Base-by-base conservation (phyloP, 30 jellyfish, hydroid and myxozoan genomes). In the Catostylus mosaicus region DNA sequence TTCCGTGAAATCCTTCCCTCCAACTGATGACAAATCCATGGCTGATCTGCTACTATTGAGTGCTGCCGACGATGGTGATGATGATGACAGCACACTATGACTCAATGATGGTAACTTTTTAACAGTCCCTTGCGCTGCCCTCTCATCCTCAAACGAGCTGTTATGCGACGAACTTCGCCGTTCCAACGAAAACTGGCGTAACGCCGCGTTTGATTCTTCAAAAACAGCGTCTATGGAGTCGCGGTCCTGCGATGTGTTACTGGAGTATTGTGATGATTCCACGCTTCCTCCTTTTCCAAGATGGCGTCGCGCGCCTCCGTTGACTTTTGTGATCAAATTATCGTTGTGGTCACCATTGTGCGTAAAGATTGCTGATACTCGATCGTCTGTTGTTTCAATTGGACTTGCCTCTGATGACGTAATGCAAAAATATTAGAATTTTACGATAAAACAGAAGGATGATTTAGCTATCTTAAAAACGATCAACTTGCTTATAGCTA, bases 301-400 rank as follows among this genome's bases (percentile, higher is more conserved):
- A 1, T 26, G 32, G 32, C 38, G 32, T 7, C 12, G 27, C 18
- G 59, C 35, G 23, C 19, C 78, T 1, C 91, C 91, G 61, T 81
- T 81, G 43, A 81, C 51, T 36, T 20, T 50, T 51, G 84, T 67
- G 19, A 81, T 56, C 30, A 78, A 62, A 72, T 81, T 81, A 54
- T 81, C 91, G 51, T 81, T 81, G 76, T 67, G 70, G 52, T 81
- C 91, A 14, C 81, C 91, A 36, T 57, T 67, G 52, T 34, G 77
- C 24, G 46, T 50, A 70, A 67, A 81, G 19, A 81, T 81, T 22
- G 91, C 52, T 27, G 91, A 81, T 9, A 81, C 84, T 47, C 84
- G 61, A n/a, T 81, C 70, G 46, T 68, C 83, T 1, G 75, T 43
- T 6, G 65, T 5, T 35, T 24, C 67, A 38, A 67, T 67, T 10